phyloP scores from a whole-genome alignment of 2,797 vertebrate species.

The Chrysocyon brachyurus region DNA sequence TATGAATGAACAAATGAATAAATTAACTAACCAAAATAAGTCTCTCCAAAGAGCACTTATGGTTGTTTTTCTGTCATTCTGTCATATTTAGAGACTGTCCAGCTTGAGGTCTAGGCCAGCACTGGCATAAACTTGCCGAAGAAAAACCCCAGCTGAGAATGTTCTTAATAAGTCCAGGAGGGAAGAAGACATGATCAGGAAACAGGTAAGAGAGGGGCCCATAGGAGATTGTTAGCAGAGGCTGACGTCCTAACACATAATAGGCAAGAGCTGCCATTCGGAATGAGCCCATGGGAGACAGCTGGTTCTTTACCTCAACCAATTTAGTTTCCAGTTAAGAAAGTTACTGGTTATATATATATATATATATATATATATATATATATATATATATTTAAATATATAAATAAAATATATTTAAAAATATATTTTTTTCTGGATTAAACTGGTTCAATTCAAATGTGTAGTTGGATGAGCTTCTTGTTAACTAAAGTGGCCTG shows the following conservation, averaged over 20 bases:
- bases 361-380: too few relatives aligned
- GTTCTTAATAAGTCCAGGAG: constrained; percentile 56
- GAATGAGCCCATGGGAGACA: constrained; percentile 29
- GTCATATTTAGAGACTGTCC: not conserved
- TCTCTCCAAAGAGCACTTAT: not conserved
- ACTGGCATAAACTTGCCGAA: not conserved
- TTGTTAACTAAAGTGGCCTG: not conserved
- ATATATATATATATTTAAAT: too few relatives aligned
- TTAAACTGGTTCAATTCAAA: constrained; percentile 31
- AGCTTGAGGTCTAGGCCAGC: not conserved
- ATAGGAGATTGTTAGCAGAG: constrained; percentile 64
- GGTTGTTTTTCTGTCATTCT: not conserved
- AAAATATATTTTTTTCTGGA: not conserved
- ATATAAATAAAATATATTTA: too few relatives aligned
- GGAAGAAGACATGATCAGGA: constrained; percentile 37
- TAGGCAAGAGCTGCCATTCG: not conserved
- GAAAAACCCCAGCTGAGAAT: not conserved
- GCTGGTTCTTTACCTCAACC: constrained; percentile 37
- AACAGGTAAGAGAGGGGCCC: constrained; percentile 33
- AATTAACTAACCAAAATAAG: not conserved
- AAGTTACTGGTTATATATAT: not conserved
- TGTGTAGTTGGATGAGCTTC: not conserved
- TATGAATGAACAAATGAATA: not conserved
- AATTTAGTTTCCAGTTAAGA: constrained; percentile 69
- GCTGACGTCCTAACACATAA: not conserved